These are phyloP conservation scores for Leptinotarsa rubiginosa DNA, from an alignment of 2,888 invertebrate genomes.

Conservation along the genomic window DNA sequence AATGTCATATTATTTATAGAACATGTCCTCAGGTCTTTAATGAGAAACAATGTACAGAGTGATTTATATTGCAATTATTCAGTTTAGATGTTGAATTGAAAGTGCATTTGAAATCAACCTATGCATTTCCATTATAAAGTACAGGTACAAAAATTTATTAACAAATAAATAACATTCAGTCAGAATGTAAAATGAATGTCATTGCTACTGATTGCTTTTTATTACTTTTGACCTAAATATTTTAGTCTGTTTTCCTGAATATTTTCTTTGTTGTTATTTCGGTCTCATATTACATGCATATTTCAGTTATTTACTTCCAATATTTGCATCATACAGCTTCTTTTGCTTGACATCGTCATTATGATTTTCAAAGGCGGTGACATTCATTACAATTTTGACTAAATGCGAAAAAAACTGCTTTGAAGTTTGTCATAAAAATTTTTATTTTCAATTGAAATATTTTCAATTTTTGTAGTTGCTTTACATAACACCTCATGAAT, in stretches of 20 bases:
- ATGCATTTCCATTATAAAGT: not conserved
- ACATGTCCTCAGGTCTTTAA: not conserved
- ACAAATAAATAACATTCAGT: slow-evolving; percentile 20
- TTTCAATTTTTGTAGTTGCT: slow-evolving; percentile 40
- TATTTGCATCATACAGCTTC: too few species aligned
- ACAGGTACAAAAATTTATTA: slow-evolving; percentile 8
- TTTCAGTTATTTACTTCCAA: too few species aligned
- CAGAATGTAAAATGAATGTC: slow-evolving; percentile 31
- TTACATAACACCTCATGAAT: slow-evolving; percentile 25
- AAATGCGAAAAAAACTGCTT: slow-evolving; percentile 42
- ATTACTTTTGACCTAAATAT: not conserved
- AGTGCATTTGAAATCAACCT: slow-evolving; percentile 3
- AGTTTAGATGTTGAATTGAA: not conserved
- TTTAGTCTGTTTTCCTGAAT: not conserved
- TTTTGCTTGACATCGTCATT: not conserved
- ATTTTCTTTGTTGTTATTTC: not conserved
- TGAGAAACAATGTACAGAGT: not conserved
- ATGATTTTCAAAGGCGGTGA: slow-evolving; percentile 27
- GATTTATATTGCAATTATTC: slow-evolving; percentile 1
- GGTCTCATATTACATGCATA: not conserved
- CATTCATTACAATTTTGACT: slow-evolving; percentile 32
- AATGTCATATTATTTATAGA: not conserved
- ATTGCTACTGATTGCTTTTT: slow-evolving; percentile 19
- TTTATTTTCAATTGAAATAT: slow-evolving; percentile 2
- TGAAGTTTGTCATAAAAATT: slow-evolving; percentile 33